These are phyloP conservation scores for Vesta saturnalis DNA, from an alignment of 2,888 invertebrate genomes.

Conservation along the genomic window DNA sequence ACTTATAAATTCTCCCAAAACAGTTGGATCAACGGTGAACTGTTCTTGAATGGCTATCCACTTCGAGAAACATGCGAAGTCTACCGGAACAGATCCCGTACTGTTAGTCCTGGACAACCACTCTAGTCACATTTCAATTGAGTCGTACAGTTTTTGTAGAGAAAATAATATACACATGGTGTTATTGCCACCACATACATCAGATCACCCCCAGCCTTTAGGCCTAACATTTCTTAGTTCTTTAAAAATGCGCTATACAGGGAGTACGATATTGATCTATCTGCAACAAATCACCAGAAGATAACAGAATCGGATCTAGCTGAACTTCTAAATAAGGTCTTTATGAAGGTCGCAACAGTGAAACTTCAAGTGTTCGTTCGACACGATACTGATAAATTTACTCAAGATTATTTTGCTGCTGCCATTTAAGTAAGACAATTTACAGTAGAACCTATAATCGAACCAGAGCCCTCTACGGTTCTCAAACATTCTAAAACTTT, in stretches of 20 bases:
- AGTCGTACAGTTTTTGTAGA: not conserved
- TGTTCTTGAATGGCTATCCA: conserved; percentile 15
- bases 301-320: conserved; percentile 33
- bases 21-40: conserved; percentile 17
- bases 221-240: not conserved
- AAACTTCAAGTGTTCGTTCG: conserved; percentile 29
- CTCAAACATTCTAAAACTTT: too few relatives aligned
- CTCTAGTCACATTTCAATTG: too few relatives aligned
- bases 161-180: too few relatives aligned
- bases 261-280: conserved; percentile 30
- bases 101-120: too few relatives aligned
- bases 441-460: too few relatives aligned
- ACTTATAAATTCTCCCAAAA: conserved; percentile 29
- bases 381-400: conserved; percentile 12
- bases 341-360: conserved; percentile 39
- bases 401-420: not conserved
- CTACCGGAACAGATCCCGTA: too few relatives aligned
- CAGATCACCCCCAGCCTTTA: too few relatives aligned
- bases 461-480: too few relatives aligned
- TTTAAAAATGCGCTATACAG: too few relatives aligned
- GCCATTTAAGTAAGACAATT: not conserved
- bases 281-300: conserved; percentile 27
- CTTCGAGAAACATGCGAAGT: conserved; percentile 17
- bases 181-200: too few relatives aligned
- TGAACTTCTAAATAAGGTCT: conserved; percentile 38